Evolutionary conservation across 2,888 invertebrate genomes (phyloP), one percentile per base, ranked within the genome.

Genomic region (Euzetes globulus): DNA sequence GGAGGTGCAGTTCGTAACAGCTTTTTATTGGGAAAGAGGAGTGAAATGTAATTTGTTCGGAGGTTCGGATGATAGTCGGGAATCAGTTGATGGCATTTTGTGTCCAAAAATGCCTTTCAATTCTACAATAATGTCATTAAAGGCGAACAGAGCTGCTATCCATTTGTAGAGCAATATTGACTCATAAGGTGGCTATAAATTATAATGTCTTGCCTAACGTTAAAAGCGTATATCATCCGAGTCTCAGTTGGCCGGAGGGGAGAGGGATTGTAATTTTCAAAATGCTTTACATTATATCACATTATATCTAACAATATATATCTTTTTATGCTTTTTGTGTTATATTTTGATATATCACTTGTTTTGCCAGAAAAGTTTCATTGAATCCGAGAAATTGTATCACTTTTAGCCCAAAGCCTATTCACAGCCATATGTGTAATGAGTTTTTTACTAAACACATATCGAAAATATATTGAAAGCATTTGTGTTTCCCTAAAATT

Each of bases 191-290:
- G 68, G 41, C 41, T 13, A 68, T 68, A 68, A 68, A 68, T 68
- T 68, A 68, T 68, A 68, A 68, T 68, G 41, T 37, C 33, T 60
- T 60, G 9, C 41, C 63, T 13, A 15, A 33, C 63, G 15, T 29
- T 29, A 33, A 68, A 41, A 68, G 37, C 41, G 29, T 60, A 68
- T 68, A 37, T 41, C 68, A 68, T 11, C 13, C n/a, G 22, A 22
- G 68, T 68, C 68, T 68, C 41, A 41, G 68, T 68, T 68, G 68
- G 68, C 68, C 68, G 37, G 68, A 68, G 68, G 68, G 63, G 17
- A 33, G 37, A 41, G 68, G 68, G 68, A 68, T 68, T 68, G 68
- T 68, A 68, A 68, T 68, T 68, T 37, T 68, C 19, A 68, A 68
- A 60, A 60, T 41, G 68, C 22, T 68, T 41, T 68, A 22, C 11